Evolutionary conservation across 2,888 invertebrate genomes (phyloP), one percentile per base, ranked within the genome.

Genomic region (Silvanus unidentatus): DNA sequence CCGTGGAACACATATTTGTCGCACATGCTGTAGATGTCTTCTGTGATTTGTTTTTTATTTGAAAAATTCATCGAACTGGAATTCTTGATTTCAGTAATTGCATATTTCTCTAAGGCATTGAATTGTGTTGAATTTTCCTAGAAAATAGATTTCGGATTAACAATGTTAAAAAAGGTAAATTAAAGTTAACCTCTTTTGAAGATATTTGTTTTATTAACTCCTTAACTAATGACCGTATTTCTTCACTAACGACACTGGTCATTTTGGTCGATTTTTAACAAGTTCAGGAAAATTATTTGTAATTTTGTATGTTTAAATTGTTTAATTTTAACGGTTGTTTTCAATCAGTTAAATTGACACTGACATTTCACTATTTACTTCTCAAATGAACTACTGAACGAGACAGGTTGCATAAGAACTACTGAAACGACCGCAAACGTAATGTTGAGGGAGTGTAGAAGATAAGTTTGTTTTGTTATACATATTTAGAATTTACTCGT

Each of bases 1-100:
- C 69, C 69, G 47, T 72, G 70, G 43, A 70, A 69, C 11, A 53
- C 51, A 46, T 65, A 71, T 50, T 72, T 72, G 16, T 69, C 65
- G 3, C 59, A 50, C 59, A 71, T 64, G 41, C 66, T 60, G 2
- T 48, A 44, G 6, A 71, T 59, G 35, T 50, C 59, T 37, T 44
- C 30, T 39, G 68, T 64, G 22, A 71, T 59, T 42, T 71, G 70
- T 35, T 57, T 55, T 45, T 61, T 60, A 38, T 60, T 66, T 28
- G 60, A 52, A 45, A 65, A 68, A 39, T 62, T 64, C 61, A 68
- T 63, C 2, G 65, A 60, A 47, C 68, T 64, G 1, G 62, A 60
- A 41, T 62, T 62, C 32, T 55, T 60, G 6, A 70, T 36, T 8
- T 53, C 52, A 2, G 48, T 50, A 5, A 59, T 45, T n/a, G 62